These are phyloP conservation scores for Odobenus rosmarus DNA, from an alignment of 2,113 vertebrate species.

Conservation along the genomic window DNA sequence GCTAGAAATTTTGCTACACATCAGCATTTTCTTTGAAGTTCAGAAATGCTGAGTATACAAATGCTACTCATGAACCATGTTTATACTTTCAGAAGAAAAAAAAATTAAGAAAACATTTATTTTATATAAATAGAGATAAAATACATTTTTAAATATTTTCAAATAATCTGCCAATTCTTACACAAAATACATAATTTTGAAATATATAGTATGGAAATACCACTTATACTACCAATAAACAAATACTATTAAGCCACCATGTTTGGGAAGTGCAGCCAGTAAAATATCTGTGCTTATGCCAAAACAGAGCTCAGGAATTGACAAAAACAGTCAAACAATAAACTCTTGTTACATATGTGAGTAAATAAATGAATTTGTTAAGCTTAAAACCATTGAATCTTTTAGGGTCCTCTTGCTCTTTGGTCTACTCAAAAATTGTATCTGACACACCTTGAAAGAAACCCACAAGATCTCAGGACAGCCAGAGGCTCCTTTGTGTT, in stretches of 20 bases:
- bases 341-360: background rate
- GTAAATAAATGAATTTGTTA: background rate
- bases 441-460: background rate
- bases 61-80: constrained; percentile 22
- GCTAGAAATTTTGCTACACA: constrained; percentile 48
- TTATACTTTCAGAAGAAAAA: background rate
- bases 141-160: background rate
- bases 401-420: background rate
- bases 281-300: background rate
- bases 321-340: background rate
- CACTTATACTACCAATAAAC: background rate
- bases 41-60: constrained; percentile 54
- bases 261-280: background rate
- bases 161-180: background rate
- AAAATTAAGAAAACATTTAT: background rate
- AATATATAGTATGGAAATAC: background rate
- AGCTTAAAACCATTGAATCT: background rate
- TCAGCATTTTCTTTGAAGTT: constrained; percentile 72
- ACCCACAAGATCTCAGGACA: background rate
- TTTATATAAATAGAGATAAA: background rate
- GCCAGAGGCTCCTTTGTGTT: background rate
- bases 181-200: background rate
- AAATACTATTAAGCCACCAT: background rate
- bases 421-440: background rate
- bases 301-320: background rate